Percentiles rank a stretch among this genome's conserved stretches.
phyloP scores from a whole-genome alignment of 2,888 invertebrate genomes.

The Petrolisthes manimaculis region DNA sequence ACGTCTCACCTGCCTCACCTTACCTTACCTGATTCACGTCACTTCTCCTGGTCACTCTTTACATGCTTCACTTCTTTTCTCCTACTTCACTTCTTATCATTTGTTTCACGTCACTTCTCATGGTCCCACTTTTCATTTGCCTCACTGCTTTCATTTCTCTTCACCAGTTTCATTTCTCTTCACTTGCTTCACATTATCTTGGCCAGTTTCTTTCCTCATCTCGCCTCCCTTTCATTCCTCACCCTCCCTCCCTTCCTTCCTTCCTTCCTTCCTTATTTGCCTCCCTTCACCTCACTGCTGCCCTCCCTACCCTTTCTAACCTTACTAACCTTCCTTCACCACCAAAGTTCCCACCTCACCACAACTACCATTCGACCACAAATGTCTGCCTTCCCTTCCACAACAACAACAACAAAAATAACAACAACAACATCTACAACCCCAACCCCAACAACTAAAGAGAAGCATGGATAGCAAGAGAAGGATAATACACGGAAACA shows the following conservation, averaged over 20 bases:
- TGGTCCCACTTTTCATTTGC: background rate
- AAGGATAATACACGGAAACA: too few species aligned
- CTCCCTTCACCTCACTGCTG: background rate
- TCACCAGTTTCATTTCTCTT: background rate
- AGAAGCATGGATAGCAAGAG: too few species aligned
- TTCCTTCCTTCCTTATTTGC: background rate
- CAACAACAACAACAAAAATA: too few species aligned
- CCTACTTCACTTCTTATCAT: background rate
- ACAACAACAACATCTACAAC: too few species aligned
- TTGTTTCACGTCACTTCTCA: background rate
- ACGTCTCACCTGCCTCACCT: constrained; percentile 18
- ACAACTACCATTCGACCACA: too few species aligned
- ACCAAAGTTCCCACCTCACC: too few species aligned
- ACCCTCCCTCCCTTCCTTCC: background rate
- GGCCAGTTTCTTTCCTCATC: constrained; percentile 20
- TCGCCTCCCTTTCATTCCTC: constrained; percentile 4
- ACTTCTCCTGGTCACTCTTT: background rate
- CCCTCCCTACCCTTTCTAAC: background rate
- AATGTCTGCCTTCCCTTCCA: too few species aligned
- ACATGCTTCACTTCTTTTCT: background rate
- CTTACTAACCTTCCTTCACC: background rate
- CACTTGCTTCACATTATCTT: background rate
- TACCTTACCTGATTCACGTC: background rate
- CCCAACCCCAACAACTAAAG: too few species aligned
- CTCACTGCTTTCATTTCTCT: background rate